A percentile compares a stretch with the other conserved stretches of the same genome.
These are phyloP conservation scores for Tenthredo scrophulariae DNA, from an alignment of 2,888 invertebrate species.

Conservation along the genomic window DNA sequence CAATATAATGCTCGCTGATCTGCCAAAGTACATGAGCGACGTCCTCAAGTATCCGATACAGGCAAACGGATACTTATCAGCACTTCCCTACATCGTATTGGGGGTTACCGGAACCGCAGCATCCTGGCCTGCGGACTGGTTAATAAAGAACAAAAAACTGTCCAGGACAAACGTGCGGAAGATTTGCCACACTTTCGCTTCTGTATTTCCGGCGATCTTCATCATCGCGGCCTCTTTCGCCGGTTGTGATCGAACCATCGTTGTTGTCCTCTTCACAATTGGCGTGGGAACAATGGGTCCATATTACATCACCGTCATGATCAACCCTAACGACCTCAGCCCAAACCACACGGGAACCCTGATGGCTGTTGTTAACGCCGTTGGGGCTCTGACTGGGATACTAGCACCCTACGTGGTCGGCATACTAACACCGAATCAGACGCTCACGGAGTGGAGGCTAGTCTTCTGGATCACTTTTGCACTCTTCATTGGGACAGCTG, in stretches of 20 bases:
- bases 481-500: slow-evolving; percentile 83
- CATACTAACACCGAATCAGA: slow-evolving; percentile 54
- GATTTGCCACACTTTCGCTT: not conserved
- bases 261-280: not conserved
- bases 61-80: slow-evolving; percentile 74
- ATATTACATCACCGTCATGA: not conserved
- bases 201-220: not conserved
- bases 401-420: not conserved
- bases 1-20: slow-evolving; percentile 74
- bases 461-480: slow-evolving; percentile 88
- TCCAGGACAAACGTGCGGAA: not conserved
- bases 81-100: not conserved
- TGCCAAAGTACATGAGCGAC: slow-evolving; percentile 78
- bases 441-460: slow-evolving; percentile 79
- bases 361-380: not conserved
- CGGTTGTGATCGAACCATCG: not conserved
- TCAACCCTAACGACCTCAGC: not conserved
- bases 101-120: not conserved
- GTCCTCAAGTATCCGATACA: slow-evolving; percentile 76
- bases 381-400: not conserved
- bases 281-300: not conserved
- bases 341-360: not conserved
- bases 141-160: not conserved
- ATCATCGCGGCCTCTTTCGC: not conserved
- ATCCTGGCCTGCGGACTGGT: not conserved